phyloP scores from a whole-genome alignment of 2,113 vertebrate species.

The Neogobius melanostomus region DNA sequence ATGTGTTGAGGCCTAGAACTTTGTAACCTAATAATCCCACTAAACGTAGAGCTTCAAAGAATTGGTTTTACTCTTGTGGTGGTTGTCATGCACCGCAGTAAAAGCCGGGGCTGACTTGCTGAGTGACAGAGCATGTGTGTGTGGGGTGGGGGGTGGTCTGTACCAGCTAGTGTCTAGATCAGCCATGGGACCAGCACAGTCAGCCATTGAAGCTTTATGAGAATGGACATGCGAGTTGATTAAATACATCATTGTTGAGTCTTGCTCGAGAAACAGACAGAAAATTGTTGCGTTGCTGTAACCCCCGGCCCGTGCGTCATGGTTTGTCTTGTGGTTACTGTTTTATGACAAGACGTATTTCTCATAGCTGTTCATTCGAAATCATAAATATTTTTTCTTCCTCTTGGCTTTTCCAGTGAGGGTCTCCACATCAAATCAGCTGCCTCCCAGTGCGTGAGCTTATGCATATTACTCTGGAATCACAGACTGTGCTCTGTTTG shows the following conservation, averaged over 20 bases:
- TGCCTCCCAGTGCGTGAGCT: no score
- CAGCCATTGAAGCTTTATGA: conserved; percentile 45
- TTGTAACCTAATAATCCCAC: background rate
- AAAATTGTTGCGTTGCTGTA: conserved; percentile 29
- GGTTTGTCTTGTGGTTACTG: conserved; percentile 41
- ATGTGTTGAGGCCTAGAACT: background rate
- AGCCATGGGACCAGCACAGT: conserved; percentile 45
- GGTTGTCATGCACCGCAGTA: background rate
- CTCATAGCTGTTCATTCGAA: conserved; percentile 36
- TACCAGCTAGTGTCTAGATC: conserved; percentile 61
- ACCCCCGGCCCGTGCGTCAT: conserved; percentile 48
- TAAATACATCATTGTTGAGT: conserved; percentile 32
- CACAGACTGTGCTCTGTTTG: no score
- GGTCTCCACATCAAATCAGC: no score
- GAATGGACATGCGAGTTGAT: conserved; percentile 48
- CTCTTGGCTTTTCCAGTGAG: background rate
- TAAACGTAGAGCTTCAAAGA: background rate
- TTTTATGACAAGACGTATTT: conserved; percentile 7
- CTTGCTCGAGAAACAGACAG: conserved; percentile 28
- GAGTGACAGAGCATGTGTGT: background rate
- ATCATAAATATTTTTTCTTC: conserved; percentile 5
- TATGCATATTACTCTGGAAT: no score
- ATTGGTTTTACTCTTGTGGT: background rate
- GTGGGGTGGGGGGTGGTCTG: conserved; percentile 3
- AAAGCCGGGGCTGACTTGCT: background rate